phyloP scores from a whole-genome alignment of 2,113 vertebrate species.

The Rhineura floridana region DNA sequence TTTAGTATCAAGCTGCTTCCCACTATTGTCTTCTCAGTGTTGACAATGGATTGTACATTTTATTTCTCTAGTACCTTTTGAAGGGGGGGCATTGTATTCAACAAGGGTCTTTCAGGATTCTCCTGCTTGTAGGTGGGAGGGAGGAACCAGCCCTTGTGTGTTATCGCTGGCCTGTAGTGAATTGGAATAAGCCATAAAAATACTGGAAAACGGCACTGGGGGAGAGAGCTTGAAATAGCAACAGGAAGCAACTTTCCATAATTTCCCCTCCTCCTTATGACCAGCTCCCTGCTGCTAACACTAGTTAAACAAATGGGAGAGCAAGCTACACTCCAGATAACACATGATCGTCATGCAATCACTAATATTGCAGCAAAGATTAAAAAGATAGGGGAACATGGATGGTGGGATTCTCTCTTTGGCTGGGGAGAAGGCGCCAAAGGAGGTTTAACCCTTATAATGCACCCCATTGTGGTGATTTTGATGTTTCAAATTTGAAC shows the following conservation, averaged over 20 bases:
- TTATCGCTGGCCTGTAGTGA: conserved; percentile 55
- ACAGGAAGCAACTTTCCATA: not conserved
- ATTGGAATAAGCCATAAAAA: conserved; percentile 40
- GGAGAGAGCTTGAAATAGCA: not conserved
- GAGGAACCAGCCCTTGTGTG: not conserved
- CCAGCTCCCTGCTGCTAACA: conserved; percentile 38
- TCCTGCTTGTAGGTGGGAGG: fast-evolving
- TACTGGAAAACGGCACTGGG: not conserved
- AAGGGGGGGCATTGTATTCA: conserved; percentile 44
- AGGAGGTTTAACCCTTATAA: too few relatives aligned
- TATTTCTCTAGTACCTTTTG: conserved; percentile 41
- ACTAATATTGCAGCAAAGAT: too few relatives aligned
- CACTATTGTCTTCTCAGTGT: conserved; percentile 36
- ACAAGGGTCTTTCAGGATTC: conserved; percentile 4
- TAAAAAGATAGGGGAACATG: too few relatives aligned
- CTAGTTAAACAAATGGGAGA: too few relatives aligned
- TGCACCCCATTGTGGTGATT: too few relatives aligned
- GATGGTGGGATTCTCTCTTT: too few relatives aligned
- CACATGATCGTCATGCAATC: too few relatives aligned
- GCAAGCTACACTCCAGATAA: too few relatives aligned
- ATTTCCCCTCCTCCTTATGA: not conserved
- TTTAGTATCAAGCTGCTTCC: conserved; percentile 48
- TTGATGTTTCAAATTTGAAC: too few relatives aligned
- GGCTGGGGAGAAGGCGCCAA: too few relatives aligned
- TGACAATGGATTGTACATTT: conserved; percentile 50